Evolutionary conservation across 2,888 invertebrate genomes (phyloP).

Genomic region (Agonopterix arenella): DNA sequence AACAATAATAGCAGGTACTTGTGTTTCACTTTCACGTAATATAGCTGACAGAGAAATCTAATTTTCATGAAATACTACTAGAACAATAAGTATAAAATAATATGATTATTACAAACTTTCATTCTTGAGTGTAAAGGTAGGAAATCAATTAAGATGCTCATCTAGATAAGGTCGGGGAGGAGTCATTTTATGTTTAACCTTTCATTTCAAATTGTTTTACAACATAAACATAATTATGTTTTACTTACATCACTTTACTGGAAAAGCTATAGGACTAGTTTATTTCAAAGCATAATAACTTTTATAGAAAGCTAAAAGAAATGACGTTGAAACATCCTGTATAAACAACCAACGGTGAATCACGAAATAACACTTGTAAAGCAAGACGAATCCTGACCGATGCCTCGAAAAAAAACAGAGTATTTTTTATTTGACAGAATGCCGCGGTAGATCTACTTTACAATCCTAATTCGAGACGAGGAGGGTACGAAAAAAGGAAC

Average conservation of each 20-base stretch:
- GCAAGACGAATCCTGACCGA: constrained; percentile 59
- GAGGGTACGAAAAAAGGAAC: too few relatives aligned
- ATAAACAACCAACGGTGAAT: constrained; percentile 26
- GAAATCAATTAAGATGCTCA: constrained; percentile 46
- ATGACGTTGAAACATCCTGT: constrained; percentile 28
- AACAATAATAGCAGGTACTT: too few relatives aligned
- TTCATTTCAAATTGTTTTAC: constrained; percentile 1
- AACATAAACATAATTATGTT: not conserved
- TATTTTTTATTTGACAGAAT: constrained; percentile 8
- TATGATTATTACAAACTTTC: constrained; percentile 22
- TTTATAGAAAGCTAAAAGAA: too few relatives aligned
- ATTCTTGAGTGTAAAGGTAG: constrained; percentile 20
- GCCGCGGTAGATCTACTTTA: not conserved
- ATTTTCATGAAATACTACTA: too few relatives aligned
- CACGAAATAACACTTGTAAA: constrained; percentile 49
- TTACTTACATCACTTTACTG: too few relatives aligned
- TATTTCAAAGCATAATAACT: too few relatives aligned
- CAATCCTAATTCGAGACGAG: not conserved
- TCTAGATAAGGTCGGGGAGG: constrained; percentile 31
- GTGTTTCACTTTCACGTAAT: too few relatives aligned
- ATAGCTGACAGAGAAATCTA: too few relatives aligned
- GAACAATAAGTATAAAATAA: too few relatives aligned
- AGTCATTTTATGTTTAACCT: constrained; percentile 17
- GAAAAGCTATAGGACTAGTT: too few relatives aligned
- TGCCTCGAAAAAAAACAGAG: constrained; percentile 24